These are phyloP conservation scores for Oryzias javanicus DNA, from an alignment of 2,113 vertebrate genomes.

Conservation along the genomic window DNA sequence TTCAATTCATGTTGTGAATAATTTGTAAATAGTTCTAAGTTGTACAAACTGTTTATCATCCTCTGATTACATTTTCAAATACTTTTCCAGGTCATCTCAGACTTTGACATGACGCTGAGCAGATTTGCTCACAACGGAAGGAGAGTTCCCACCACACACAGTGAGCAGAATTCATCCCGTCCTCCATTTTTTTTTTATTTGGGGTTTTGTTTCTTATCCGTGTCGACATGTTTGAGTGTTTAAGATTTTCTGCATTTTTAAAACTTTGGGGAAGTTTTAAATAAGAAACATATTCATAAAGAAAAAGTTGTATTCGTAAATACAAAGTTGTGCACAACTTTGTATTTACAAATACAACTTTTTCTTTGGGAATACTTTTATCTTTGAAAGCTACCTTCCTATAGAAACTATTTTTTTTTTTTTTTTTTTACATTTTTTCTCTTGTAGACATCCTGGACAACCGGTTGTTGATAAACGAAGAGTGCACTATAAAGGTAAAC, in stretches of 20 bases:
- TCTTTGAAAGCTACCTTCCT: neutral
- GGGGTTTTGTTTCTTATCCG: no score
- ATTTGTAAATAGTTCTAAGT: no score
- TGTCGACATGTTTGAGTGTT: no score
- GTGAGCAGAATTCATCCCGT: conserved; percentile 75
- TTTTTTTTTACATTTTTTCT: neutral
- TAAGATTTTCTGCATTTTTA: no score
- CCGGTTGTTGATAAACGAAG: conserved; percentile 80
- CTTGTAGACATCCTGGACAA: conserved; percentile 84
- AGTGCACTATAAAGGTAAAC: conserved; percentile 79
- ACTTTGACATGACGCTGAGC: conserved; percentile 92
- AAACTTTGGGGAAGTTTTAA: no score
- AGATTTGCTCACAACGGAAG: conserved; percentile 81
- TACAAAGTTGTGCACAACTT: no score
- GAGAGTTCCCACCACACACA: conserved; percentile 85
- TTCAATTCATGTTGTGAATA: no score
- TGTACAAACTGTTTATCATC: no score
- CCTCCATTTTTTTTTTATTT: neutral
- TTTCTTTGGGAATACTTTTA: no score
- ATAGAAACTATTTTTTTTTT: neutral
- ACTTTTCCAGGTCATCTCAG: conserved; percentile 84
- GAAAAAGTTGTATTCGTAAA: no score
- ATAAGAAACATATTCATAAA: no score
- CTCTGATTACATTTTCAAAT: neutral
- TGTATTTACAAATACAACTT: no score